phyloP scores from a whole-genome alignment of 2,888 invertebrate species.

The Sphaerophoria taeniata region DNA sequence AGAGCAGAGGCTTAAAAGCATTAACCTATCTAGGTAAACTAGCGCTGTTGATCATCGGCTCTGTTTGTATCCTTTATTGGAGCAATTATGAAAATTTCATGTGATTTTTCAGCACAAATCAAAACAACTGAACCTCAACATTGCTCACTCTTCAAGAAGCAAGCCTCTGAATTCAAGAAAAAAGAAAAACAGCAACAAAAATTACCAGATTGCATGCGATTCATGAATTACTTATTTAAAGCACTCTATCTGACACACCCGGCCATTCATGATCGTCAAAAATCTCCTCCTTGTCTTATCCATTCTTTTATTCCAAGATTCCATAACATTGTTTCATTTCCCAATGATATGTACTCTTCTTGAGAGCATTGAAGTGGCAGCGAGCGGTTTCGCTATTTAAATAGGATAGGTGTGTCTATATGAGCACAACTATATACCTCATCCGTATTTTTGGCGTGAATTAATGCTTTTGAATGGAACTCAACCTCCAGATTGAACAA shows the following conservation, averaged over 20 bases:
- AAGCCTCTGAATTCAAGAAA: constrained; percentile 37
- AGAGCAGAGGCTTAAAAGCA: no score
- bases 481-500: constrained; percentile 37
- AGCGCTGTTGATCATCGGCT: no score
- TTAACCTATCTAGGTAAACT: no score
- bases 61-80: not conserved
- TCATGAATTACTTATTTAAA: constrained; percentile 73
- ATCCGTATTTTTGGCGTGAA: constrained; percentile 61
- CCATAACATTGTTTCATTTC: constrained; percentile 23
- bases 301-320: constrained; percentile 35
- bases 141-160: constrained; percentile 31
- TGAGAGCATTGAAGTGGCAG: constrained; percentile 29
- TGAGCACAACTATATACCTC: constrained; percentile 60
- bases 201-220: constrained; percentile 72
- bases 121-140: constrained; percentile 50
- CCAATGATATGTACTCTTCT: constrained; percentile 46
- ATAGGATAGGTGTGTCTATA: constrained; percentile 69
- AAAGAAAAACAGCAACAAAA: constrained; percentile 12
- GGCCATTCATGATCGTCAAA: constrained; percentile 69
- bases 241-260: constrained; percentile 53
- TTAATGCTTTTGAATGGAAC: constrained; percentile 54
- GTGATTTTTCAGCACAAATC: constrained; percentile 59
- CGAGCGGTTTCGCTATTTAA: constrained; percentile 60
- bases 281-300: constrained; percentile 50
- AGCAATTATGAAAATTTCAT: constrained; percentile 17